These are phyloP conservation scores for Tipula helvola DNA, from an alignment of 2,888 invertebrate species.

Conservation along the genomic window DNA sequence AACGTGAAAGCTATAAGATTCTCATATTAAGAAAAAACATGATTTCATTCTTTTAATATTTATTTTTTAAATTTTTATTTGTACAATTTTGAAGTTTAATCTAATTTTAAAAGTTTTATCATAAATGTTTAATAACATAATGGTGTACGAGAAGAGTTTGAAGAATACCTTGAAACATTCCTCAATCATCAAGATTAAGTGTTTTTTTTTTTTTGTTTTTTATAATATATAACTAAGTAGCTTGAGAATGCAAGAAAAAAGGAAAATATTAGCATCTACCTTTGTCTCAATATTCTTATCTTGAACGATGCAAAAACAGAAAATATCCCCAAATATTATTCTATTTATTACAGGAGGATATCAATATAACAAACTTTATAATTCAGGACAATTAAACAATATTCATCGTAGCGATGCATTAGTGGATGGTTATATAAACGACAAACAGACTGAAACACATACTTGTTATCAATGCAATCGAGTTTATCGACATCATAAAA, in stretches of 20 bases:
- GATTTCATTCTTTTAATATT: neutral
- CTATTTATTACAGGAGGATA: neutral
- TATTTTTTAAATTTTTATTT: neutral
- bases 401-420: neutral
- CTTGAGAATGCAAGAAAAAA: neutral
- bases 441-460: constrained; percentile 12
- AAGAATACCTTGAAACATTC: neutral
- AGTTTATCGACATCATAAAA: constrained; percentile 41
- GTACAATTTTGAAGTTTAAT: neutral
- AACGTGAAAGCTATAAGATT: neutral
- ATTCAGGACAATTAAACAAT: neutral
- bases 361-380: neutral
- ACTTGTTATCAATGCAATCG: constrained; percentile 39
- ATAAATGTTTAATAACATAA: neutral
- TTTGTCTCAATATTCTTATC: neutral
- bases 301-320: neutral
- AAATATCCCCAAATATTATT: neutral
- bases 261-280: neutral
- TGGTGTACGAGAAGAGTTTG: neutral
- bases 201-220: neutral
- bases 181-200: neutral
- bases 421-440: neutral
- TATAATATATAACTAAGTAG: neutral
- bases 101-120: neutral
- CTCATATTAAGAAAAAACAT: neutral